phyloP scores from a whole-genome alignment of 2,888 invertebrate species.

The Myopa testacea region DNA sequence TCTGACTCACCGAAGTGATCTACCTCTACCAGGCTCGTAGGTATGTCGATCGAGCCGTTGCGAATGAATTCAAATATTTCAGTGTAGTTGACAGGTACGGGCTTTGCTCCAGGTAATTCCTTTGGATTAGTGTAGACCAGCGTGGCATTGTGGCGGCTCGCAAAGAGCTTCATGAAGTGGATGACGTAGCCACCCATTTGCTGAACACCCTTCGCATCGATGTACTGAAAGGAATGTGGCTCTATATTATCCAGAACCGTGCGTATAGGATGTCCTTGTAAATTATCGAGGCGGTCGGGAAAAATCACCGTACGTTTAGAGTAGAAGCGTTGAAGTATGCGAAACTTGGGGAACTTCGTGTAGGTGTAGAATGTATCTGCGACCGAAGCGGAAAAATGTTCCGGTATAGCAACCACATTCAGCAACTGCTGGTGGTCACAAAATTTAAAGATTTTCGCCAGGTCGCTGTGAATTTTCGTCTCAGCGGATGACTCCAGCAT shows the following conservation, averaged over 20 bases:
- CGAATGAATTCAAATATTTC: constrained; percentile 3
- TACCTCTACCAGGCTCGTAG: constrained; percentile 12
- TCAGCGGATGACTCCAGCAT: not conserved
- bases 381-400: not conserved
- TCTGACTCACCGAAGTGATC: not conserved
- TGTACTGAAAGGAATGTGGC: constrained; percentile 15
- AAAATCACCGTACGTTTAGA: not conserved
- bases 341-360: constrained; percentile 20
- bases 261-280: constrained; percentile 23
- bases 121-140: not conserved
- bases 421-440: constrained; percentile 15
- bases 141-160: constrained; percentile 26
- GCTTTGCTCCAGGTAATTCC: no score
- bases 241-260: constrained; percentile 26
- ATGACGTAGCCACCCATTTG: constrained; percentile 6
- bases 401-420: constrained; percentile 20
- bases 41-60: constrained; percentile 32
- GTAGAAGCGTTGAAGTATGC: not conserved
- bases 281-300: constrained; percentile 31
- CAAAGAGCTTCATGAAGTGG: constrained; percentile 12
- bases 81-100: not conserved
- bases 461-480: not conserved
- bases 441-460: constrained; percentile 14
- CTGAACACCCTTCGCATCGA: not conserved
- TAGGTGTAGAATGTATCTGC: not conserved